phyloP scores from a whole-genome alignment of 2,797 vertebrate species.

The Smutsia temminckii region DNA sequence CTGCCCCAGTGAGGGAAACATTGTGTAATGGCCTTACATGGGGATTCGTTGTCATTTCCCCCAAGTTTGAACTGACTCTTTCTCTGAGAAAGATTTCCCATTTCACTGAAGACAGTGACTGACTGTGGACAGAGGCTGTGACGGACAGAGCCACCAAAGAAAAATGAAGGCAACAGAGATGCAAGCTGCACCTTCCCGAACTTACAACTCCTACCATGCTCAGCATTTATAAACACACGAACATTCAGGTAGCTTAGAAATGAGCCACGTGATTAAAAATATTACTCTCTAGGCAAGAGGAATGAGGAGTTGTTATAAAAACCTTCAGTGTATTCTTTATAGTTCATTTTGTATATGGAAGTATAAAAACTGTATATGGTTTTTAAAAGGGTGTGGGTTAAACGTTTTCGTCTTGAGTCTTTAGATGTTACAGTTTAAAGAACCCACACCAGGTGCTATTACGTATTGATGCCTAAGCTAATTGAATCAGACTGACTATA shows the following conservation, averaged over 20 bases:
- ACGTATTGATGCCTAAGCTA: background rate
- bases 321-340: background rate
- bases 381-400: background rate
- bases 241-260: background rate
- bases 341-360: background rate
- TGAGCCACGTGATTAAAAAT: background rate
- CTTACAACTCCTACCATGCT: background rate
- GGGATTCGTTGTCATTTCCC: conserved; percentile 29
- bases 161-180: background rate
- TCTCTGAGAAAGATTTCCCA: background rate
- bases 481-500: background rate
- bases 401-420: background rate
- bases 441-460: background rate
- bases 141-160: background rate
- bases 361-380: background rate
- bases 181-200: background rate
- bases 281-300: background rate
- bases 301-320: background rate
- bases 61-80: conserved; percentile 39
- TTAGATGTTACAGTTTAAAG: background rate
- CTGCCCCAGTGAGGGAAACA: background rate
- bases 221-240: background rate
- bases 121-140: background rate
- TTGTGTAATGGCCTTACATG: background rate
- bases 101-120: background rate